Base-by-base conservation (phyloP, 1,140 invertebrate species). In the Drosophila carrolli region DNA sequence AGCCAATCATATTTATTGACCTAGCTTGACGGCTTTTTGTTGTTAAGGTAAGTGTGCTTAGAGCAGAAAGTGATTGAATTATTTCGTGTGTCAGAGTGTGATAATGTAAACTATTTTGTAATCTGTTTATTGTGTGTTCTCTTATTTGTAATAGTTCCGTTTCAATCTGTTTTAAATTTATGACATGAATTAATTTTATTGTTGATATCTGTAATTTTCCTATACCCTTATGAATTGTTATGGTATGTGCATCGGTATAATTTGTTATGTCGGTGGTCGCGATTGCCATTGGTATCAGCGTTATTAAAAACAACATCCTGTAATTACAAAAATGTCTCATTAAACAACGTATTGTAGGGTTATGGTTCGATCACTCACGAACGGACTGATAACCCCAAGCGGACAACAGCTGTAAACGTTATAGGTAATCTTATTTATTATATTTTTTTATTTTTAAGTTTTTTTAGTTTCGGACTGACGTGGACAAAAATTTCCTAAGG, bases 341-440 rank as follows among this genome's bases (percentile, higher is more conserved):
- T 19, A 19, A 19, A 19, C 19, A 19, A 19, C 19, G 19, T 19
- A 40, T 40, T n/a, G 4, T n/a, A 7, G 40, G n/a, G 41, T 43
- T 43, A 43, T 43, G 41, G 41, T 14, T 1, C 19, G 19, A 19
- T 19, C 19, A 19, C 19, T 19, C 19, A 19, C 19, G 19, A 19
- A 19, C 19, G 19, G 19, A 19, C 19, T 19, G 19, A 19, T 19
- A 19, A 19, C 19, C 19, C 19, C 19, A 19, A 19, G 19, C 19
- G 19, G 19, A 19, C 19, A 19, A 19, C 19, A 19, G 19, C 19
- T 19, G 19, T 19, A 19, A 19, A 19, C 19, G 19, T 19, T 19
- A 19, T 19, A 19, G 19, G 19, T 43, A 43, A 43, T 68, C 32
- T 57, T 32, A 53, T n/a, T 37, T 40, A 46, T n/a, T 57, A 54